Conservation (phyloP, 1,140 invertebrate genomes). For the Dryas iulia region DNA sequence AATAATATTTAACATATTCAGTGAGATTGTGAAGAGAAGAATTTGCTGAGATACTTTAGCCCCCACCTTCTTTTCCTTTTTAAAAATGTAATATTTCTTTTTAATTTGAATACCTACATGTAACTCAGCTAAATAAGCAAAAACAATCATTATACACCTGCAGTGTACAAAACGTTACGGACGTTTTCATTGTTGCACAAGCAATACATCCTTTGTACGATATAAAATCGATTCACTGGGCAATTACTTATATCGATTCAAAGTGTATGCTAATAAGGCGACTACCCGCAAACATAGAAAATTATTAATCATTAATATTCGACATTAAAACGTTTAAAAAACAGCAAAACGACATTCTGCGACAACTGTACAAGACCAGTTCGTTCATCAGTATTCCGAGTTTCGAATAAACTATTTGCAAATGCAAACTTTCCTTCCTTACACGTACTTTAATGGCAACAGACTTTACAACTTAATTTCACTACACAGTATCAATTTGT, state of each 20-base stretch:
- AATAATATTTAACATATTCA: too few relatives aligned
- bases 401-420: conserved; percentile 17
- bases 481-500: neutral
- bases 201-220: neutral
- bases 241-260: neutral
- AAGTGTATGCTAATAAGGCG: neutral
- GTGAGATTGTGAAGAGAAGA: too few relatives aligned
- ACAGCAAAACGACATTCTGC: conserved; percentile 1
- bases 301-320: neutral
- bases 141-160: too few relatives aligned
- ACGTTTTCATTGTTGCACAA: neutral
- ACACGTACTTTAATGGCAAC: conserved; percentile 5
- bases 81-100: too few relatives aligned
- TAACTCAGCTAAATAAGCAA: too few relatives aligned
- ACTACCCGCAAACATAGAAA: neutral
- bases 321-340: neutral
- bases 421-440: conserved; percentile 32
- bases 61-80: too few relatives aligned
- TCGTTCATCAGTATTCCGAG: conserved; percentile 11
- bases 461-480: conserved; percentile 10
- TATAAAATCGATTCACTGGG: neutral
- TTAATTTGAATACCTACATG: too few relatives aligned
- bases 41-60: too few relatives aligned
- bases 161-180: neutral
- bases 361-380: neutral